A percentile compares a stretch with the other conserved stretches of the same genome.
phyloP scores from a whole-genome alignment of 2,113 vertebrate genomes.

The Melanocharis versteri region DNA sequence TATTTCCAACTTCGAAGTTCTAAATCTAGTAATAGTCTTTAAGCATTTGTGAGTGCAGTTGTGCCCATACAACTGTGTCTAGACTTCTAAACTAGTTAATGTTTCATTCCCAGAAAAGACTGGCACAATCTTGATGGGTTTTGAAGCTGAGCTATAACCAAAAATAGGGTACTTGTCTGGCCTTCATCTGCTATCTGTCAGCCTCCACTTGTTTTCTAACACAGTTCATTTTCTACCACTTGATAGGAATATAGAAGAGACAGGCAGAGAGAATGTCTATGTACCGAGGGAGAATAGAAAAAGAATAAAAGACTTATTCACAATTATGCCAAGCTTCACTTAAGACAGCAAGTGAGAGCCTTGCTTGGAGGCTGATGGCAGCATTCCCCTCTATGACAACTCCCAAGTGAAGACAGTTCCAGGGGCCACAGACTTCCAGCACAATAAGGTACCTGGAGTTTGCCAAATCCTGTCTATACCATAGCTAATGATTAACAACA shows the following conservation, averaged over 20 bases:
- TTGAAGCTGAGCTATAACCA: conserved; percentile 30
- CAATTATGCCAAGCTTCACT: not conserved
- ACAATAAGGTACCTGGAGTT: not conserved
- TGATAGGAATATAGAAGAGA: conserved; percentile 28
- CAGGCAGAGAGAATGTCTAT: not conserved
- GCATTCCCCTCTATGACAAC: not conserved
- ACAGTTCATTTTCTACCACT: conserved; percentile 37
- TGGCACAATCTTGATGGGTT: not conserved
- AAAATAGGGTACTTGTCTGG: conserved; percentile 12
- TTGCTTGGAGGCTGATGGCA: not conserved
- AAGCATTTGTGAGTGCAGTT: not conserved
- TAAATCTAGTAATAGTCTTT: not conserved
- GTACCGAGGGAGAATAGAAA: not conserved
- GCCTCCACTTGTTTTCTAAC: conserved; percentile 12
- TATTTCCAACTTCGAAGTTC: not conserved
- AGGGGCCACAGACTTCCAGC: not conserved
- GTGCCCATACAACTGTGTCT: not conserved
- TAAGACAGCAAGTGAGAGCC: not conserved
- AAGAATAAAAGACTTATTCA: conserved; percentile 8
- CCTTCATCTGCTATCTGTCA: conserved; percentile 6
- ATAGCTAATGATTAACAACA: not conserved
- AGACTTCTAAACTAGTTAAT: not conserved
- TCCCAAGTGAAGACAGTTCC: not conserved
- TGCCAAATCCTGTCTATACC: not conserved
- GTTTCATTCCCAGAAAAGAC: not conserved